Percentiles rank a stretch among this genome's conserved stretches.
phyloP scores from a whole-genome alignment of 1,140 invertebrate genomes.

The Bombus difficillimus region DNA sequence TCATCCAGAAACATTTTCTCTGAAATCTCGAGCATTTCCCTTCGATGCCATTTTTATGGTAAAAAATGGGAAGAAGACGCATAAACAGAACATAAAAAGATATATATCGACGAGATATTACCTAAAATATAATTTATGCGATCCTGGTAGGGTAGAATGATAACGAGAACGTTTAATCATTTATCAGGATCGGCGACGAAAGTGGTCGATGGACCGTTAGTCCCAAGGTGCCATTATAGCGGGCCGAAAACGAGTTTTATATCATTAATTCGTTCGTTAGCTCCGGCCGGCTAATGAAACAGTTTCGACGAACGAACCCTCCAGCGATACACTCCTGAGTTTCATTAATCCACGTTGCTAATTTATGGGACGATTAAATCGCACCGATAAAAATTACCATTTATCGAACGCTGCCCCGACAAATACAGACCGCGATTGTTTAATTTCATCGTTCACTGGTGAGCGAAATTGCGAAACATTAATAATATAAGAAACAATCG shows the following conservation, averaged over 20 bases:
- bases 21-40: not conserved
- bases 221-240: slow-evolving; percentile 21
- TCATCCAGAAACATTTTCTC: not conserved
- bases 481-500: not conserved
- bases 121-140: slow-evolving; percentile 2
- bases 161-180: slow-evolving; percentile 21
- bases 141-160: not conserved
- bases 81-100: not conserved
- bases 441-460: slow-evolving; percentile 20
- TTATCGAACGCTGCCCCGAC: slow-evolving; percentile 29
- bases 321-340: slow-evolving; percentile 29
- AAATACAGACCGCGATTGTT: slow-evolving; percentile 25
- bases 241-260: slow-evolving; percentile 44
- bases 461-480: not conserved
- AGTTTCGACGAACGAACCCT: not conserved
- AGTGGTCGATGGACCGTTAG: slow-evolving; percentile 21
- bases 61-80: too few species aligned
- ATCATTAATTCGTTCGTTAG: slow-evolving; percentile 49
- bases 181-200: slow-evolving; percentile 28
- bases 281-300: slow-evolving; percentile 35
- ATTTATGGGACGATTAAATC: slow-evolving; percentile 54
- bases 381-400: slow-evolving; percentile 41
- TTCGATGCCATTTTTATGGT: not conserved
- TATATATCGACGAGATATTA: too few species aligned
- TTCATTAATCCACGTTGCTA: slow-evolving; percentile 49